phyloP scores from a whole-genome alignment of 1,140 invertebrate genomes.

The Bombus waltoni region DNA sequence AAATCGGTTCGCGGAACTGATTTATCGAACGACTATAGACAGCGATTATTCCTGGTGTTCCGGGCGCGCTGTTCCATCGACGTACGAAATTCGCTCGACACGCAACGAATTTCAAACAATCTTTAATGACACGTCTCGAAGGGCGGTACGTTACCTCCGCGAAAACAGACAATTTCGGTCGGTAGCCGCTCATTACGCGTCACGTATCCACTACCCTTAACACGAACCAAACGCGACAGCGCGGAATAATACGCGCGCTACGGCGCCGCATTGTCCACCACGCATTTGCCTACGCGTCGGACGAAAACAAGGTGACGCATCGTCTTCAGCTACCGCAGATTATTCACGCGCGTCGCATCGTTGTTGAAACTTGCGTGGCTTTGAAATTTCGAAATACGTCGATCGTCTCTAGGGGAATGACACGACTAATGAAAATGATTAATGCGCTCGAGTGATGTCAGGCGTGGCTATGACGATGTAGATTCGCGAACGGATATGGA shows the following conservation, averaged over 20 bases:
- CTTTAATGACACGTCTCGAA: conserved; percentile 60
- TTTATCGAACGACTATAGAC: conserved; percentile 53
- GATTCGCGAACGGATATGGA: neutral
- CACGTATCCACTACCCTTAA: neutral
- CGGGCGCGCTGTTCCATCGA: conserved; percentile 10
- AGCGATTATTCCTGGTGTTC: conserved; percentile 38
- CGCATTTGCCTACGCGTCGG: neutral
- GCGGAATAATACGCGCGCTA: neutral
- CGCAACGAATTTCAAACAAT: conserved; percentile 63
- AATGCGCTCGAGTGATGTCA: neutral
- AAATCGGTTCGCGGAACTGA: conserved; percentile 55
- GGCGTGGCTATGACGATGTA: neutral
- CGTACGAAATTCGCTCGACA: conserved; percentile 42
- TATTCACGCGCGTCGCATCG: neutral
- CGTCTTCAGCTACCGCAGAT: neutral
- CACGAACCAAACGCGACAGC: conserved; percentile 29
- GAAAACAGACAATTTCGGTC: conserved; percentile 45
- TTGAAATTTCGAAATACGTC: neutral
- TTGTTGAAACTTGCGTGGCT: neutral
- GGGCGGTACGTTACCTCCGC: neutral
- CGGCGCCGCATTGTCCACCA: conserved; percentile 20
- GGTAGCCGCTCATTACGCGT: conserved; percentile 26
- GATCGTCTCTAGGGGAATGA: neutral
- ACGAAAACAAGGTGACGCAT: neutral
- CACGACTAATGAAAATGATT: neutral